Evolutionary conservation across 1,140 invertebrate species (phyloP).

Genomic region (Drosophila pandora): DNA sequence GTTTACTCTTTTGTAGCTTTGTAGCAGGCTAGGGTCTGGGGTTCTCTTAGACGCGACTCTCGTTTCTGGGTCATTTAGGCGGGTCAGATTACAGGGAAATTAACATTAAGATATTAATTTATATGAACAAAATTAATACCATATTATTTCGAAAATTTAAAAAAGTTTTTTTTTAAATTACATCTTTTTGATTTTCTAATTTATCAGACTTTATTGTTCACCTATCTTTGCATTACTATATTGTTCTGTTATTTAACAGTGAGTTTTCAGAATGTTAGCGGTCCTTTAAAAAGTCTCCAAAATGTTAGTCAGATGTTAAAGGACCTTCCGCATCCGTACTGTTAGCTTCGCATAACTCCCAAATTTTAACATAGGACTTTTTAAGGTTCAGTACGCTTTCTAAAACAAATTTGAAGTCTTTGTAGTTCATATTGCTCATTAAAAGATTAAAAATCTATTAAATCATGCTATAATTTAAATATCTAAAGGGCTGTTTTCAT

Average conservation of each 20-base stretch:
- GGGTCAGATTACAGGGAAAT: constrained; percentile 5
- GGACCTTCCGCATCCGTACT: not conserved
- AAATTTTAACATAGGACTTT: too few relatives aligned
- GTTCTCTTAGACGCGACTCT: constrained; percentile 25
- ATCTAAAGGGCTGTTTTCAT: not conserved
- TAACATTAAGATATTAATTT: not conserved
- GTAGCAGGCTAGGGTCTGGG: constrained; percentile 27
- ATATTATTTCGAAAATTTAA: not conserved
- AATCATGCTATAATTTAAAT: not conserved
- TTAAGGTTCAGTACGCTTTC: too few relatives aligned
- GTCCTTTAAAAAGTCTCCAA: constrained; percentile 29
- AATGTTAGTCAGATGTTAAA: constrained; percentile 6
- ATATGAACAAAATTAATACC: too few relatives aligned
- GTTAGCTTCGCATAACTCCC: not conserved
- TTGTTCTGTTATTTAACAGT: constrained; percentile 1
- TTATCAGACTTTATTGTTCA: not conserved
- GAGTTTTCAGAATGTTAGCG: not conserved
- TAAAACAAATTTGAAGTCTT: too few relatives aligned
- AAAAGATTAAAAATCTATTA: not conserved
- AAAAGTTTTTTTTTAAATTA: not conserved
- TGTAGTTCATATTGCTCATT: too few relatives aligned
- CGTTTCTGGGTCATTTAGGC: constrained; percentile 64
- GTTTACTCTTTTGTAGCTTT: constrained; percentile 68
- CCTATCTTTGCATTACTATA: not conserved
- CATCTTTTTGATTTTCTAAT: too few relatives aligned